Evolutionary conservation across 2,888 invertebrate genomes (phyloP).

Genomic region (Drosophila lutescens): DNA sequence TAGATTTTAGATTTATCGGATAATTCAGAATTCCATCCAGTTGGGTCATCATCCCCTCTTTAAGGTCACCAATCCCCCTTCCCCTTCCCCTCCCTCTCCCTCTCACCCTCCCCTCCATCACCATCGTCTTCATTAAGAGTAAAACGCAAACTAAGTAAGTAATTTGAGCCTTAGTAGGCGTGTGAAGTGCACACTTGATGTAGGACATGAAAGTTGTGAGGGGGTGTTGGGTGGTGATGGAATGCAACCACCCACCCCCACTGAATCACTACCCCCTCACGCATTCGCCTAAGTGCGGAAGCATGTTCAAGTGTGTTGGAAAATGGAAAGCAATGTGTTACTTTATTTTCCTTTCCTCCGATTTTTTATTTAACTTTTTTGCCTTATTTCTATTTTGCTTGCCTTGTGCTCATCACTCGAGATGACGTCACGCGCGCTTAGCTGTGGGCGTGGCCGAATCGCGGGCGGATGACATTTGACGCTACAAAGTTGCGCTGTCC

Average conservation of each 20-base stretch:
- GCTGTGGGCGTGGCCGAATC: slow-evolving; percentile 34
- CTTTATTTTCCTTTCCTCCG: slow-evolving; percentile 7
- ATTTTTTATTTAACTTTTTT: slow-evolving; percentile 26
- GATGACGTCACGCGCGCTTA: slow-evolving; percentile 58
- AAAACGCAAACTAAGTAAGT: slow-evolving; percentile 72
- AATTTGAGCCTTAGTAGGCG: slow-evolving; percentile 72
- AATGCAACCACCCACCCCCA: slow-evolving; percentile 15
- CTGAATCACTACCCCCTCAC: slow-evolving; percentile 1
- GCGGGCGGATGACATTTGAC: slow-evolving; percentile 55
- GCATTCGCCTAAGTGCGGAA: slow-evolving; percentile 79
- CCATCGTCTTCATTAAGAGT: slow-evolving; percentile 28
- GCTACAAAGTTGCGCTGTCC: slow-evolving; percentile 51
- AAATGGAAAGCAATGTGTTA: slow-evolving; percentile 62
- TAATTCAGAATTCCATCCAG: too few relatives aligned
- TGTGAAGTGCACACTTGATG: slow-evolving; percentile 71
- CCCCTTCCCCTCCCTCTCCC: too few relatives aligned
- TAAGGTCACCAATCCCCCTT: slow-evolving; percentile 3
- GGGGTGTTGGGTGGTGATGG: background rate
- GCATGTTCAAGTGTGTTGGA: slow-evolving; percentile 81
- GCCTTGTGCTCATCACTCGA: slow-evolving; percentile 19
- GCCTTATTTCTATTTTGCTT: slow-evolving; percentile 17
- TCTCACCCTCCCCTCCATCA: too few relatives aligned
- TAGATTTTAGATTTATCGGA: too few relatives aligned
- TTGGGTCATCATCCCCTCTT: background rate
- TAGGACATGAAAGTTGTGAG: slow-evolving; percentile 2